Percentiles rank a stretch among this genome's conserved stretches.
Conservation (phyloP, 2,888 invertebrate species). For the Synergus laeviventris region DNA sequence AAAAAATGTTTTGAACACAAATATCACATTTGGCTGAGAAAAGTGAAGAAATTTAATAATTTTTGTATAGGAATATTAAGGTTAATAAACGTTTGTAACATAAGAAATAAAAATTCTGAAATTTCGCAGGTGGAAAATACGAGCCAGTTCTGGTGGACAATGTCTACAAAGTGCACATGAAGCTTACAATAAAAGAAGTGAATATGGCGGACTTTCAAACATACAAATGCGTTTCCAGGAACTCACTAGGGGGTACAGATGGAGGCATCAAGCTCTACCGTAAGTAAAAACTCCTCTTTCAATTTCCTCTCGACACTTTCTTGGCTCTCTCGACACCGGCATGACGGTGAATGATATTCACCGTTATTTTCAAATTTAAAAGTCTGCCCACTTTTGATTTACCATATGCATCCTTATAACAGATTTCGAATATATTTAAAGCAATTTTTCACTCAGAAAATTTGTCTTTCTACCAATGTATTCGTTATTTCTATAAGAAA, state of each 20-base stretch:
- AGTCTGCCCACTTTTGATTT: constrained; percentile 6
- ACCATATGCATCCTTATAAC: neutral
- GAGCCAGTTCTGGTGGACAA: constrained; percentile 76
- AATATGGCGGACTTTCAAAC: constrained; percentile 76
- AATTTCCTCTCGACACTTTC: constrained; percentile 15
- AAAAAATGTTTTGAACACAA: neutral
- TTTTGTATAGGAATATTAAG: no score
- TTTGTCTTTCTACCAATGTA: neutral
- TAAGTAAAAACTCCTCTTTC: constrained; percentile 67
- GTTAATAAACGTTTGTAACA: neutral
- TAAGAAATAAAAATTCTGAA: neutral
- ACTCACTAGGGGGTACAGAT: constrained; percentile 78
- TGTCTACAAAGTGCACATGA: constrained; percentile 78
- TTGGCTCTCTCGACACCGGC: neutral
- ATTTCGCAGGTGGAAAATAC: constrained; percentile 74
- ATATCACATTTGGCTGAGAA: neutral
- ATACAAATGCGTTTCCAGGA: constrained; percentile 78
- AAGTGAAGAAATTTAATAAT: no score
- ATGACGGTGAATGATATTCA: neutral
- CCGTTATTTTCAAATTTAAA: neutral
- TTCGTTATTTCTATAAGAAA: no score
- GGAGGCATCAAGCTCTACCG: constrained; percentile 78
- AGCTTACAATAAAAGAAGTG: constrained; percentile 76
- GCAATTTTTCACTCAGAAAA: neutral
- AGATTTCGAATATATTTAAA: neutral